Percentiles rank a stretch among this genome's conserved stretches.
Conservation (phyloP, 30 jellyfish, hydroid and myxozoan species). For the Aurelia sp. region DNA sequence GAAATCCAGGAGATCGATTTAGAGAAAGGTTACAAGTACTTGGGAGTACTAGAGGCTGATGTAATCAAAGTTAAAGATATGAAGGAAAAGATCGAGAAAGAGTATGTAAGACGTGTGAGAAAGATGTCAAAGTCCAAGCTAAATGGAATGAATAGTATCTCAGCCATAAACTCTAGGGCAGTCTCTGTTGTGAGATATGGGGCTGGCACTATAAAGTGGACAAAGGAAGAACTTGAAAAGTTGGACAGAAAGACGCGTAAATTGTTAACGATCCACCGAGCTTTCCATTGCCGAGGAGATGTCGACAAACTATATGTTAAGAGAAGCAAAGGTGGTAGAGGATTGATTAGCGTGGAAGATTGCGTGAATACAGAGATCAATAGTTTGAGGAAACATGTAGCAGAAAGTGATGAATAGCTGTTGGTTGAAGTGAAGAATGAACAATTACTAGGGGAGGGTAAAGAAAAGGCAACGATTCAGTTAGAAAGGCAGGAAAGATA, state of each 20-base stretch:
- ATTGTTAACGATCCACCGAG: too few relatives aligned
- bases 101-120: too few relatives aligned
- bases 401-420: neutral
- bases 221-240: too few relatives aligned
- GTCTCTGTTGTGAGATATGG: too few relatives aligned
- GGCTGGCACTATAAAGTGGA: too few relatives aligned
- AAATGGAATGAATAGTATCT: neutral
- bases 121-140: too few relatives aligned
- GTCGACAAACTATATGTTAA: neutral
- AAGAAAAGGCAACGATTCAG: too few relatives aligned
- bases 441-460: neutral
- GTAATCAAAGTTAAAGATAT: constrained; percentile 25
- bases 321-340: neutral
- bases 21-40: constrained; percentile 40
- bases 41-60: constrained; percentile 38
- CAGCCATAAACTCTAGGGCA: neutral
- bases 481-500: neutral
- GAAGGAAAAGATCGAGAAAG: neutral
- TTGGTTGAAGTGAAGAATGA: constrained; percentile 18
- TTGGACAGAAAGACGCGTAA: too few relatives aligned
- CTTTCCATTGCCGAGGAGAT: constrained; percentile 5
- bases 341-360: too few relatives aligned
- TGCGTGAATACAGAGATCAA: too few relatives aligned
- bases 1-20: constrained; percentile 23
- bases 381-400: too few relatives aligned